phyloP scores from a whole-genome alignment of 2,888 invertebrate species.

The Pyrrhia umbra region DNA sequence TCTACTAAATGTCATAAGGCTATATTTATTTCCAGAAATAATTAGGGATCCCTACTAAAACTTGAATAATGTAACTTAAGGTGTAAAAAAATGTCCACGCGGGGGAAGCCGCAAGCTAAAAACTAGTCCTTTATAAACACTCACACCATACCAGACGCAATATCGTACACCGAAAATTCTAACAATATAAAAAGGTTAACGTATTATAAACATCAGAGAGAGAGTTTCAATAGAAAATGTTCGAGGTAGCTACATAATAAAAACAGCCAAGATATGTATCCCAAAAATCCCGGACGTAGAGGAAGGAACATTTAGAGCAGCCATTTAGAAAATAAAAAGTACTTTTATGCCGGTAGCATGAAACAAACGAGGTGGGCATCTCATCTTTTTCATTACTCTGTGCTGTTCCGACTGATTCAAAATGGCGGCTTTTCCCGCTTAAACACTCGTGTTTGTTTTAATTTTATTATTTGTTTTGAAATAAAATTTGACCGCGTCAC shows the following conservation, averaged over 20 bases:
- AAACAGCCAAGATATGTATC: constrained; percentile 45
- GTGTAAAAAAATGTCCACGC: no score
- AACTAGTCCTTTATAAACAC: no score
- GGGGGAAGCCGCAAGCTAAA: no score
- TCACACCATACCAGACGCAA: constrained; percentile 10
- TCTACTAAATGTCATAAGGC: no score
- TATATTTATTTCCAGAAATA: no score
- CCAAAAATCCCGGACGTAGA: constrained; percentile 47
- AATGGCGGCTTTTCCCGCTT: constrained; percentile 43
- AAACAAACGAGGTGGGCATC: constrained; percentile 66
- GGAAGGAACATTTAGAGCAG: constrained; percentile 61
- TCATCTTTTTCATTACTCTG: constrained; percentile 72
- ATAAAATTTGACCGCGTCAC: constrained; percentile 6
- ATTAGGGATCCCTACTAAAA: no score
- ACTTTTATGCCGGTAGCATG: constrained; percentile 61
- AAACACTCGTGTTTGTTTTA: constrained; percentile 43
- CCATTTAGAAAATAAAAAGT: constrained; percentile 69
- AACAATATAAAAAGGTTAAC: constrained; percentile 34
- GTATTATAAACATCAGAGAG: constrained; percentile 49
- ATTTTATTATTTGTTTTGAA: constrained; percentile 48
- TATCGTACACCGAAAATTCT: constrained; percentile 17
- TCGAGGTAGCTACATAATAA: constrained; percentile 37
- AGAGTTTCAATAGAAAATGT: constrained; percentile 52
- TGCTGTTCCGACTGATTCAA: constrained; percentile 54
- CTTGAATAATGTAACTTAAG: no score